These are phyloP conservation scores for Dipodomys merriami DNA, from an alignment of 2,113 vertebrate genomes.

Conservation along the genomic window DNA sequence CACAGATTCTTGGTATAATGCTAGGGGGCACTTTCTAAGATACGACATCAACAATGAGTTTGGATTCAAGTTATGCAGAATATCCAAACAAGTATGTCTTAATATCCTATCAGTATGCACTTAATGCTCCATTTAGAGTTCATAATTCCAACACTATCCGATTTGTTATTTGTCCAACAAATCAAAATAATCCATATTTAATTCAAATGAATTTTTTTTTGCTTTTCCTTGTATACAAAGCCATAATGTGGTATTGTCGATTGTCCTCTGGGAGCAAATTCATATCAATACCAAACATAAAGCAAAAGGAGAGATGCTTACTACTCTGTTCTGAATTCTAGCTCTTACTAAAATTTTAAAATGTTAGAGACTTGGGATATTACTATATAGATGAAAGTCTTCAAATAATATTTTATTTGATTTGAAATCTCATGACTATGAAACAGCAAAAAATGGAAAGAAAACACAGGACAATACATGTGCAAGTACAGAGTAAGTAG, in stretches of 20 bases:
- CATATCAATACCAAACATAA: neutral
- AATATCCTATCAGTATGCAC: neutral
- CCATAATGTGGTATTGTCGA: neutral
- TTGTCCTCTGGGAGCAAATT: neutral
- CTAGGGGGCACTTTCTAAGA: neutral
- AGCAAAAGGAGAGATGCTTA: neutral
- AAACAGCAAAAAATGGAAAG: neutral
- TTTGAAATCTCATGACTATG: constrained; percentile 43
- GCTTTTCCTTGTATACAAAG: neutral
- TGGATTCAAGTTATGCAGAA: neutral
- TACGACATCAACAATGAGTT: neutral
- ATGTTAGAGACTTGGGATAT: constrained; percentile 17
- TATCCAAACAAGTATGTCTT: neutral
- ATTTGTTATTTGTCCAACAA: neutral
- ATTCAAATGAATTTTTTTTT: neutral
- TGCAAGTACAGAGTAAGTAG: neutral
- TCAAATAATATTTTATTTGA: constrained; percentile 32
- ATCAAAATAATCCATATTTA: neutral
- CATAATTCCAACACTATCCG: neutral
- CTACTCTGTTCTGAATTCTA: constrained; percentile 1
- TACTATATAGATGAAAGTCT: neutral
- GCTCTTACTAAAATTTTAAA: constrained; percentile 24
- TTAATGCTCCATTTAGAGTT: neutral
- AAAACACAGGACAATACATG: constrained; percentile 1
- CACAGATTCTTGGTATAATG: neutral